Evolutionary conservation across 1,140 invertebrate genomes (phyloP).

Genomic region (Leptinotarsa defecta): DNA sequence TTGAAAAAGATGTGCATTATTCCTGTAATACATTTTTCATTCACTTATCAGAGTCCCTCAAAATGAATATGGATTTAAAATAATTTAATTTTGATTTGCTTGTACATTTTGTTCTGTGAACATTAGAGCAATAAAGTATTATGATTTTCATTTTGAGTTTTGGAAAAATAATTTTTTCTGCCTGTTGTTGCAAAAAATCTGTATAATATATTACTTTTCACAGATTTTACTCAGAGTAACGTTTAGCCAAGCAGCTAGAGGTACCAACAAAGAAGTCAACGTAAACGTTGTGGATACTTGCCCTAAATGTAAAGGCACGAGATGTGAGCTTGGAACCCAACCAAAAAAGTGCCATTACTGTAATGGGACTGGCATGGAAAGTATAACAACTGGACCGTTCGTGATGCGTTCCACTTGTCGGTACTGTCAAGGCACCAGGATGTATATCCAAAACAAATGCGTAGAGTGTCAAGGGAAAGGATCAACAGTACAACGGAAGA

Average conservation of each 20-base stretch:
- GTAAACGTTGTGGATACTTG: slow-evolving; percentile 94
- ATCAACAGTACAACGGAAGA: slow-evolving; percentile 85
- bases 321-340: slow-evolving; percentile 88
- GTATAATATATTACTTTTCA: slow-evolving; percentile 51
- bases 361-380: slow-evolving; percentile 97
- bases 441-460: slow-evolving; percentile 91
- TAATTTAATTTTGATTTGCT: too few relatives aligned
- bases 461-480: slow-evolving; percentile 93
- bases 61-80: too few relatives aligned
- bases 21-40: too few relatives aligned
- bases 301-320: slow-evolving; percentile 82
- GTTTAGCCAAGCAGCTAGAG: slow-evolving; percentile 95
- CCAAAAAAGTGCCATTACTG: slow-evolving; percentile 86
- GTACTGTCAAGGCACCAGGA: slow-evolving; percentile 85
- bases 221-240: slow-evolving; percentile 86
- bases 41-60: too few relatives aligned
- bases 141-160: too few relatives aligned
- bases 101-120: too few relatives aligned
- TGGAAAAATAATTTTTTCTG: too few relatives aligned
- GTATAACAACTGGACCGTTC: slow-evolving; percentile 89
- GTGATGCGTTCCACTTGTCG: slow-evolving; percentile 96
- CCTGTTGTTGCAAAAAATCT: background rate
- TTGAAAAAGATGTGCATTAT: too few relatives aligned
- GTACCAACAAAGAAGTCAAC: slow-evolving; percentile 91
- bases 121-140: too few relatives aligned